Conservation (phyloP, 2,113 vertebrate species). For the mouse (Mus musculus) region GRCm39 chr4:32266501-32267000, state of each 20-base stretch:
- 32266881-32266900: constrained; percentile 49
- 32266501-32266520: constrained; percentile 14
- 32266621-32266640: constrained; percentile 72
- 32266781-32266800: constrained; percentile 53
- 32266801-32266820: constrained; percentile 75
- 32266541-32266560: constrained; percentile 47
- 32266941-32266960: constrained; percentile 51
- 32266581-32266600: constrained; percentile 70
- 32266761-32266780: constrained; percentile 59
- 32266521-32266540: neutral
- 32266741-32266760: constrained; percentile 53
- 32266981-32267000: constrained; percentile 49
- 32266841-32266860: constrained; percentile 59
- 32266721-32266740: constrained; percentile 61
- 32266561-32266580: constrained; percentile 53
- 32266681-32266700: constrained; percentile 66
- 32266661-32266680: constrained; percentile 67
- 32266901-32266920: constrained; percentile 40
- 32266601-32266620: constrained; percentile 61
- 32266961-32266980: constrained; percentile 66
- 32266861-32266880: constrained; percentile 24
- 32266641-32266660: constrained; percentile 15
- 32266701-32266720: constrained; percentile 58
- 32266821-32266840: constrained; percentile 72
- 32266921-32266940: constrained; percentile 55